Base-by-base conservation (phyloP, 1,140 invertebrate genomes). In the Listronotus oregonensis region DNA sequence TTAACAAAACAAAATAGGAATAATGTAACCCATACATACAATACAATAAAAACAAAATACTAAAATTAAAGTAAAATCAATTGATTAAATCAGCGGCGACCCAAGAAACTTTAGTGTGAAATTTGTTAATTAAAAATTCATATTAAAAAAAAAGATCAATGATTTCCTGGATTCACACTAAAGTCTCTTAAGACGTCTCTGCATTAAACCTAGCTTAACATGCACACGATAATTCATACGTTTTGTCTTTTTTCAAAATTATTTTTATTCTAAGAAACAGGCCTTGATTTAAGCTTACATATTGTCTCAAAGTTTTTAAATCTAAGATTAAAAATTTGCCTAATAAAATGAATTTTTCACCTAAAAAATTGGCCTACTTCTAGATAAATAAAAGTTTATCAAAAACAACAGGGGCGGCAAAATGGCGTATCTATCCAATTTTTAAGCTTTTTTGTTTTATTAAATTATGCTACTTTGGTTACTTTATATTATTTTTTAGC, bases 1-100 rank as follows among this genome's bases (percentile, higher is more conserved):
- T 43, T 56, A 56, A 56, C 39, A 44, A 56, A 56, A 50, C 12
- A 50, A 50, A 17, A 27, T 27, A 27, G 21, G 21, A 50, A 27
- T 31, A 56, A 42, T 21, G 14, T 56, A 43, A 56, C 54, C 54
- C 54, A 56, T 44, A 44, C 42, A 56, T 44, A 56, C 54, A 56
- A 56, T 56, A 56, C 31, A 40, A 15, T 32, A 56, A 32, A 56
- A 56, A 54, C 14, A 9, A 34, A 44, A 56, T 21, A 11, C 54
- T 18, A 42, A 34, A 56, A 44, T 14, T 40, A 12, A 56, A 56
- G 1, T n/a, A 18, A 12, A 42, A 39, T 56, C 39, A 17, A 18
- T 17, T 14, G 14, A 40, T 39, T 27, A 27, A 27, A 27, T 27
- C 21, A 27, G 21, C 21, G 21, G 21, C 21, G 21, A 5, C 21